phyloP scores from a whole-genome alignment of 2,797 vertebrate species.

The Aselliscus stoliczkanus region DNA sequence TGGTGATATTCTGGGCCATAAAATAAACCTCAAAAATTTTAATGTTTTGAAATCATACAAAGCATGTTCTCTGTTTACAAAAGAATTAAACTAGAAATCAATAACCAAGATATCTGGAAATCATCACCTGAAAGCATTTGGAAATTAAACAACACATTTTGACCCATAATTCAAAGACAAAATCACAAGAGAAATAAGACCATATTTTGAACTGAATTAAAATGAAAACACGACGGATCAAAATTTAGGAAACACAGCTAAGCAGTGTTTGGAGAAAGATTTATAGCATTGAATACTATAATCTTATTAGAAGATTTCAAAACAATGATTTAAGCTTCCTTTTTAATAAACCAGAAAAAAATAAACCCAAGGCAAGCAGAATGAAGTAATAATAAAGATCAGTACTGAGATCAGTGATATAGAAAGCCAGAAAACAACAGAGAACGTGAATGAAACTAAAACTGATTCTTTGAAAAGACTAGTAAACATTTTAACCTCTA shows the following conservation, averaged over 20 bases:
- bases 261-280: not conserved
- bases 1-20: not conserved
- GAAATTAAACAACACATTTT: not conserved
- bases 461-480: not conserved
- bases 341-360: not conserved
- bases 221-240: not conserved
- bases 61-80: not conserved
- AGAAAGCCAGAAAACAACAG: not conserved
- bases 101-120: not conserved
- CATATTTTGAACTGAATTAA: not conserved
- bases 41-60: not conserved
- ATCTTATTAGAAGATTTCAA: not conserved
- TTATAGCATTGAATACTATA: not conserved
- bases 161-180: not conserved
- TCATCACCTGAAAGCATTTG: not conserved
- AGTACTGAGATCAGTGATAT: not conserved
- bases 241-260: not conserved
- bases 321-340: not conserved
- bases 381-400: not conserved
- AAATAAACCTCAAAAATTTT: not conserved
- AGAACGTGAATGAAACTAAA: not conserved
- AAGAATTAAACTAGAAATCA: not conserved
- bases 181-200: not conserved
- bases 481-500: not conserved
- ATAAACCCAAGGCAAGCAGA: not conserved